A percentile compares a stretch with the other conserved stretches of the same genome.
Conservation (phyloP, 2,113 vertebrate species). For the Microtus pennsylvanicus region DNA sequence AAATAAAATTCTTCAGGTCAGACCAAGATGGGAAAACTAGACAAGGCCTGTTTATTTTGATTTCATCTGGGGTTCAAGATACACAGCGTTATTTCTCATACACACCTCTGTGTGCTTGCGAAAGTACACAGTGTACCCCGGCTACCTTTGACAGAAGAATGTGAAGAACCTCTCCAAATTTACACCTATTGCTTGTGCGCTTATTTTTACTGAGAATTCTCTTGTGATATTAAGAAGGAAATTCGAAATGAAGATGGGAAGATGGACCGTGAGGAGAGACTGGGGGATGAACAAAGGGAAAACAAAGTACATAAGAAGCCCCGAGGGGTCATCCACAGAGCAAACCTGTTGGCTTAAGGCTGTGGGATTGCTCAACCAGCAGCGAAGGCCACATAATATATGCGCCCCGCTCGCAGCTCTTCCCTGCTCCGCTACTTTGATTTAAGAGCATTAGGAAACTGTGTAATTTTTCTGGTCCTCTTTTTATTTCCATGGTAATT, state of each 20-base stretch:
- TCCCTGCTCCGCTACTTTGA: conserved; percentile 78
- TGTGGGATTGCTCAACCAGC: conserved; percentile 65
- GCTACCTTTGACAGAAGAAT: not conserved
- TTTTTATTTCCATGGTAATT: conserved; percentile 87
- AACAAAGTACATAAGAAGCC: not conserved
- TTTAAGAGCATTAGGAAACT: conserved; percentile 85
- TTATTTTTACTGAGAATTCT: not conserved
- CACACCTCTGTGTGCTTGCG: too few relatives aligned
- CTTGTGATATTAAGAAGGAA: not conserved
- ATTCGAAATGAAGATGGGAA: not conserved
- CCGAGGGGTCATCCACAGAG: not conserved
- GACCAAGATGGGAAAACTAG: not conserved
- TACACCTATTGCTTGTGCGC: not conserved
- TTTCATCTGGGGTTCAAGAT: not conserved
- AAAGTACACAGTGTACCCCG: accelerated
- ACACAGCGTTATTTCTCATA: not conserved
- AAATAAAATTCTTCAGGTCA: not conserved
- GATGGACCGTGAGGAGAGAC: not conserved
- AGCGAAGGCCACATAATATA: conserved; percentile 69
- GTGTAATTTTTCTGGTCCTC: conserved; percentile 83
- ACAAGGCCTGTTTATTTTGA: not conserved
- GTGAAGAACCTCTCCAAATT: not conserved
- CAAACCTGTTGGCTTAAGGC: conserved; percentile 76
- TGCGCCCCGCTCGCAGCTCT: conserved; percentile 48
- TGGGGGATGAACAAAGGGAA: not conserved